Conservation (phyloP, 2,113 vertebrate genomes). For the Felis chaus region DNA sequence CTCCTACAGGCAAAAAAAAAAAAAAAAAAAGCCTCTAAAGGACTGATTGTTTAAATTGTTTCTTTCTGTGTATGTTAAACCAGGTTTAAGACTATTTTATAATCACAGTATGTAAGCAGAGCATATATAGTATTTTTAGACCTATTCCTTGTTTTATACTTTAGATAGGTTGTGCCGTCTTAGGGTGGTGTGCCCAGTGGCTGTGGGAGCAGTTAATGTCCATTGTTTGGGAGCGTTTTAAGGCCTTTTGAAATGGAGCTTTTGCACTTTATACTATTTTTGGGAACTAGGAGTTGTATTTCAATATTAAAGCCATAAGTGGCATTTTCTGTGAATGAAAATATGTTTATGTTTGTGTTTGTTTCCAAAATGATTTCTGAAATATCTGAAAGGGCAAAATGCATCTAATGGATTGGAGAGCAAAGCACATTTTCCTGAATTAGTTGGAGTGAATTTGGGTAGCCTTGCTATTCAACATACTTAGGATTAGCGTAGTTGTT, state of each 20-base stretch:
- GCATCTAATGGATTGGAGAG: background rate
- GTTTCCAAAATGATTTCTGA: conserved; percentile 25
- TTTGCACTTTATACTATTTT: conserved; percentile 72
- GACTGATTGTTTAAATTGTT: background rate
- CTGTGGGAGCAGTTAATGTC: background rate
- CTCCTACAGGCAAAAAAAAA: background rate
- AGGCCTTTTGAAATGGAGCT: conserved; percentile 48
- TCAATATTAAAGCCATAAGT: conserved; percentile 54
- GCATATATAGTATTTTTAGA: background rate
- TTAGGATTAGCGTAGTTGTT: background rate
- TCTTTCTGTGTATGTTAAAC: background rate
- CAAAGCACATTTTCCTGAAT: background rate
- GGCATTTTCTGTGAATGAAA: conserved; percentile 62
- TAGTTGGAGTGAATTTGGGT: background rate
- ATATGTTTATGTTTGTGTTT: background rate
- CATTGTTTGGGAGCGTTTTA: background rate
- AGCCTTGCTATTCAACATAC: background rate
- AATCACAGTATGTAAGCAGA: background rate
- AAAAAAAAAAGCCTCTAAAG: background rate
- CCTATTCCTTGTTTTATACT: background rate
- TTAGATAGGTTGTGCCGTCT: background rate
- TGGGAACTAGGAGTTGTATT: conserved; percentile 34
- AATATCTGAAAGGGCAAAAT: background rate
- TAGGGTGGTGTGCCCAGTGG: background rate
- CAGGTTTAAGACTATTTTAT: conserved; percentile 26